Percentiles rank a stretch among this genome's conserved stretches.
Evolutionary conservation across 1,140 invertebrate species (phyloP).

Genomic region (Drosophila ogumai): DNA sequence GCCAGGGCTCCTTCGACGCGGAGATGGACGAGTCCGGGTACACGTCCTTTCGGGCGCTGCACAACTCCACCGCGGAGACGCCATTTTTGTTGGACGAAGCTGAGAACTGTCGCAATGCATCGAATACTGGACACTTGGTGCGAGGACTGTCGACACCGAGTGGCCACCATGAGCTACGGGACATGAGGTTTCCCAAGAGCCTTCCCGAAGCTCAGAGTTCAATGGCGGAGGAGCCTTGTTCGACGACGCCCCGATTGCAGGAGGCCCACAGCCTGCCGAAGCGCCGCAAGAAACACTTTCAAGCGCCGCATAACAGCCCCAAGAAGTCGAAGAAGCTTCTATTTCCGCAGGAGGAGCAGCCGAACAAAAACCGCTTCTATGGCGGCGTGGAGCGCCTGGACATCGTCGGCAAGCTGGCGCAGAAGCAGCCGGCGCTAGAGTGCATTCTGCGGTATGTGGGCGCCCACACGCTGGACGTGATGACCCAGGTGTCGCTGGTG

Average conservation of each 20-base stretch:
- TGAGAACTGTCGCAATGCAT: slow-evolving; percentile 65
- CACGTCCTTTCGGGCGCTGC: slow-evolving; percentile 63
- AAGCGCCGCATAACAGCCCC: slow-evolving; percentile 60
- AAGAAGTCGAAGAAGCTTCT: slow-evolving; percentile 70
- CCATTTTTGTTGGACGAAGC: slow-evolving; percentile 69
- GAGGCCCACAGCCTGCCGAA: slow-evolving; percentile 39
- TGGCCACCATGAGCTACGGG: slow-evolving; percentile 23
- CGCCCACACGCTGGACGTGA: slow-evolving; percentile 58
- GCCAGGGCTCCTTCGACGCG: slow-evolving; percentile 22
- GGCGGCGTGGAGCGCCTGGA: slow-evolving; percentile 62
- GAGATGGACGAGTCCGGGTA: slow-evolving; percentile 74
- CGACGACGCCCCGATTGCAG: slow-evolving; percentile 41
- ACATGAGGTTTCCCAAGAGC: slow-evolving; percentile 11
- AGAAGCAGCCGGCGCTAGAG: slow-evolving; percentile 60
- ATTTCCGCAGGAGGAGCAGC: slow-evolving; percentile 28
- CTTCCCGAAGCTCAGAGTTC: neutral
- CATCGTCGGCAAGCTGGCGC: slow-evolving; percentile 54
- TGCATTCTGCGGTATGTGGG: slow-evolving; percentile 54
- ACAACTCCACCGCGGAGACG: slow-evolving; percentile 73
- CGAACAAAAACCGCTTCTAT: slow-evolving; percentile 47
- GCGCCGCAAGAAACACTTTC: slow-evolving; percentile 49
- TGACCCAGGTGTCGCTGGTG: slow-evolving; percentile 59
- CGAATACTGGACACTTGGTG: slow-evolving; percentile 29
- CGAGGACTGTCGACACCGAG: slow-evolving; percentile 33
- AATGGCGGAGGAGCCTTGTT: slow-evolving; percentile 13